Conservation (phyloP, 2,888 invertebrate genomes). For the Eristalis tenax region DNA sequence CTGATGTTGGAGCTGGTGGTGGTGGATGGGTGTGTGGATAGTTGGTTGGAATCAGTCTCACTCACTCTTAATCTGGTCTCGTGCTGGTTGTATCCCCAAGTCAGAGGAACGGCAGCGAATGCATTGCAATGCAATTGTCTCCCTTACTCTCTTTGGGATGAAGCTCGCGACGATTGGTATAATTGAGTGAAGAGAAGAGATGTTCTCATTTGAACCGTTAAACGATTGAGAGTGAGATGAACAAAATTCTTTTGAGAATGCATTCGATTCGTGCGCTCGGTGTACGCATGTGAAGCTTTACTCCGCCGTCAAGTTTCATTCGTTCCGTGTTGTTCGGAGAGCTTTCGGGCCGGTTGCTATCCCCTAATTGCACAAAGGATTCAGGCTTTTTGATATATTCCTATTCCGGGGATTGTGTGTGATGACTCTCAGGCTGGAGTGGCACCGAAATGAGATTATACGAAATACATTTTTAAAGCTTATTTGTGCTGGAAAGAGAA, state of each 20-base stretch:
- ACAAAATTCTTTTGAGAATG: not conserved
- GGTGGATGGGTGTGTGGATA: too few relatives aligned
- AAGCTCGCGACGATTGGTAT: conserved; percentile 32
- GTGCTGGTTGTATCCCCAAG: not conserved
- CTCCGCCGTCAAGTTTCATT: not conserved
- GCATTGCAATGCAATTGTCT: conserved; percentile 52
- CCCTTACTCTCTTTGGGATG: conserved; percentile 40
- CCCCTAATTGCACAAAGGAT: conserved; percentile 25
- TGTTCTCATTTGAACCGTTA: not conserved
- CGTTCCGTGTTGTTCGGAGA: not conserved
- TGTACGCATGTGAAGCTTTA: conserved; percentile 34
- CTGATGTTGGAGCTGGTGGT: not conserved
- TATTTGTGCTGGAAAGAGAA: not conserved
- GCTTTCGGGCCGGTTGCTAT: conserved; percentile 14
- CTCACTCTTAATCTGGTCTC: conserved; percentile 42
- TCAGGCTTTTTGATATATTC: conserved; percentile 3
- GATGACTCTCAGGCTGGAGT: not conserved
- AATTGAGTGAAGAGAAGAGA: not conserved
- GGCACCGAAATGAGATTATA: not conserved
- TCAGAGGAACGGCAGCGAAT: not conserved
- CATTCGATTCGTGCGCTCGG: conserved; percentile 6
- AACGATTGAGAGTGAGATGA: conserved; percentile 27
- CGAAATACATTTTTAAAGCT: conserved; percentile 15
- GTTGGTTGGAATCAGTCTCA: conserved; percentile 29
- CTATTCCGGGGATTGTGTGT: not conserved